Conservation (phyloP, 2,113 vertebrate species). For the Gnathonemus longibarbis region DNA sequence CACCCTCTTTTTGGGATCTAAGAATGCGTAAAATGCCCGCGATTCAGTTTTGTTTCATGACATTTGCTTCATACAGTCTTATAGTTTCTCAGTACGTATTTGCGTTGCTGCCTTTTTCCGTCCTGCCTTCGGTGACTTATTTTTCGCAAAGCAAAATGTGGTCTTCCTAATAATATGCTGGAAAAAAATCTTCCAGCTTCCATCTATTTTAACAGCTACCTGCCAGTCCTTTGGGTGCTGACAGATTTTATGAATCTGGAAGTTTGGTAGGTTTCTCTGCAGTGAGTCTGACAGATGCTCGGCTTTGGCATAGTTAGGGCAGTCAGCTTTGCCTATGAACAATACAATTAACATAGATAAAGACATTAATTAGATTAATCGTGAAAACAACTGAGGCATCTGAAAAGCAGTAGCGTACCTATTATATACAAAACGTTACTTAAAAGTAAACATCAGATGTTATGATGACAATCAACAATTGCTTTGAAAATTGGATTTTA, state of each 20-base stretch:
- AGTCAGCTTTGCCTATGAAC: slow-evolving; percentile 71
- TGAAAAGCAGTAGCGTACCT: neutral
- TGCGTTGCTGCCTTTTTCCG: neutral
- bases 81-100: neutral
- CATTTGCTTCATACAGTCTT: neutral
- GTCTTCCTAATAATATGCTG: neutral
- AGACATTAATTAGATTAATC: neutral
- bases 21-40: neutral
- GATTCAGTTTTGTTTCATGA: neutral
- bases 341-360: neutral
- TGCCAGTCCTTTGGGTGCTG: slow-evolving; percentile 74
- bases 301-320: slow-evolving; percentile 79
- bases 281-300: slow-evolving; percentile 80
- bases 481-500: neutral
- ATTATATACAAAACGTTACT: neutral
- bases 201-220: slow-evolving; percentile 54
- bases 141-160: neutral
- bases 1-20: neutral
- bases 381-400: neutral
- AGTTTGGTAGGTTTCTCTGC: slow-evolving; percentile 69
- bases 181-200: neutral
- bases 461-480: neutral
- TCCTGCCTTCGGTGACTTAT: neutral
- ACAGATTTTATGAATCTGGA: slow-evolving; percentile 74
- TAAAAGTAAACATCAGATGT: neutral